Percentiles rank a stretch among this genome's conserved stretches.
Evolutionary conservation across 1,140 invertebrate genomes (phyloP).

Genomic region (Drosophila kurseongensis): DNA sequence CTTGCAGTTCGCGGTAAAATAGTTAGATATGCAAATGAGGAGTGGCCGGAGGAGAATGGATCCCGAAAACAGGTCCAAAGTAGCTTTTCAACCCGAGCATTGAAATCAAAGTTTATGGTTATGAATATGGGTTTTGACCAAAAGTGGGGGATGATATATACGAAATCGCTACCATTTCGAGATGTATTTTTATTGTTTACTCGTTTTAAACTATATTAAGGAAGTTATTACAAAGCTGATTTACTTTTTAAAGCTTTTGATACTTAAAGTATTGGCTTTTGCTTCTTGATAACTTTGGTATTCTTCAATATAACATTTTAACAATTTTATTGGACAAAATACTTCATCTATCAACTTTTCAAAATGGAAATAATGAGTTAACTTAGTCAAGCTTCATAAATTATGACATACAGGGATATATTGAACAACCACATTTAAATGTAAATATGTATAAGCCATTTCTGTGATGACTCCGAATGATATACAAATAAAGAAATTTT

Average conservation of each 20-base stretch:
- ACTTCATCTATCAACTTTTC: too few species aligned
- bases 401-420: too few species aligned
- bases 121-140: constrained; percentile 15
- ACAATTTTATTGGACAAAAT: too few species aligned
- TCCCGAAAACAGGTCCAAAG: constrained; percentile 22
- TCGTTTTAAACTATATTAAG: neutral
- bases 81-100: constrained; percentile 4
- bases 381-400: too few species aligned
- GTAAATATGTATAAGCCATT: neutral
- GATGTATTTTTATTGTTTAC: neutral
- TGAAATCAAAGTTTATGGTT: constrained; percentile 44
- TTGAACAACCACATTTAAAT: too few species aligned
- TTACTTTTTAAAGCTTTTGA: too few species aligned
- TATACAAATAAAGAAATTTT: constrained; percentile 1
- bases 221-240: neutral
- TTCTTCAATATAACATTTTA: too few species aligned
- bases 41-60: constrained; percentile 1
- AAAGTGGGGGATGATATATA: neutral
- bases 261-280: neutral
- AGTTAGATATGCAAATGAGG: constrained; percentile 73
- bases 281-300: neutral
- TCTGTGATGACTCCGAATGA: neutral
- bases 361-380: too few species aligned
- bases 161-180: constrained; percentile 6
- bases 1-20: constrained; percentile 52